These are phyloP conservation scores for Dilophus febrilis DNA, from an alignment of 2,888 invertebrate species.

Conservation along the genomic window DNA sequence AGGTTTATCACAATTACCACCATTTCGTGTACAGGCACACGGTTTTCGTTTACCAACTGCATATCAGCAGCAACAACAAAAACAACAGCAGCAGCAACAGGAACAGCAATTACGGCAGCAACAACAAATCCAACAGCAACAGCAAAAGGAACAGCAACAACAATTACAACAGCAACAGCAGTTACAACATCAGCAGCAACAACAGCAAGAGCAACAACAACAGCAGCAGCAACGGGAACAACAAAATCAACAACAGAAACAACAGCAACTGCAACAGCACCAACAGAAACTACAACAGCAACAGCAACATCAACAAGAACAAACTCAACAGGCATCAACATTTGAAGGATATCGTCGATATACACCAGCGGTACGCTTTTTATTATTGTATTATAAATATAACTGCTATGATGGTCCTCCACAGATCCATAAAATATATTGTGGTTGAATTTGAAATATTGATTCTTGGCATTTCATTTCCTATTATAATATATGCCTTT, in stretches of 20 bases:
- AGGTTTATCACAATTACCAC: conserved; percentile 7
- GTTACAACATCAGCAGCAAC: background rate
- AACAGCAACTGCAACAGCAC: background rate
- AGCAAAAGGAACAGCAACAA: too few relatives aligned
- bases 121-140: too few relatives aligned
- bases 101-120: background rate
- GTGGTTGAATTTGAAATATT: background rate
- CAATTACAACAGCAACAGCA: conserved; percentile 2
- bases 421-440: background rate
- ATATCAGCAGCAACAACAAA: background rate
- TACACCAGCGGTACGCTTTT: conserved; percentile 5
- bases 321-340: too few relatives aligned
- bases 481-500: too few relatives aligned
- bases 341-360: conserved; percentile 7
- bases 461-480: background rate
- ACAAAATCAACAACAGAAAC: background rate
- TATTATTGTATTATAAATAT: background rate
- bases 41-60: conserved; percentile 8
- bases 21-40: conserved; percentile 7
- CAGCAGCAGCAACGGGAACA: background rate
- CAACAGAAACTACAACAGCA: background rate
- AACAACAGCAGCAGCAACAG: background rate
- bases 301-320: background rate
- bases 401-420: too few relatives aligned
- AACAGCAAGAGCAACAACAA: conserved; percentile 1